Base-by-base conservation (phyloP, 2,888 invertebrate genomes). In the Melinaea menophilus region DNA sequence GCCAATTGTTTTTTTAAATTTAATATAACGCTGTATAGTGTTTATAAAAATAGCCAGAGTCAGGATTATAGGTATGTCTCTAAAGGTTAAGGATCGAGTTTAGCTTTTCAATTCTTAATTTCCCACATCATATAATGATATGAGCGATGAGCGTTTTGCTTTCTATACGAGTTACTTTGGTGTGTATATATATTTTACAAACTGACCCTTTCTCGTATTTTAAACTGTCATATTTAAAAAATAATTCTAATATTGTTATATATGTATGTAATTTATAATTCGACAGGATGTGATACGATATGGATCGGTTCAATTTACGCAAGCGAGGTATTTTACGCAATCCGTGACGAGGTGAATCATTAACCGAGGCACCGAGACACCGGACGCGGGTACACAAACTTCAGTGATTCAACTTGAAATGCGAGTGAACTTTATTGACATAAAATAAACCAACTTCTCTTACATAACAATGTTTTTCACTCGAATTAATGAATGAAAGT, bases 271-370 rank as follows among this genome's bases (percentile, higher is more conserved):
- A 62, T 54, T 62, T 9, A 47, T 46, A 12, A 72, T 67, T 73
- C 70, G 73, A 79, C 79, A 82, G 82, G 82, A 82, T 81, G 70
- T 84, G 81, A 84, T 74, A 82, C 80, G 82, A 78, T 75, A 62
- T 41, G 56, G 70, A 75, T 75, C 73, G 78, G 74, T 74, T 80
- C 77, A 72, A 75, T 81, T 83, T 81, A 81, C 79, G 81, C 81
- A 78, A 75, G 68, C 71, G 69, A 73, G 78, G 76, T 79, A 74
- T 75, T 80, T 83, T 81, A 69, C 60, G 64, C 58, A 70, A 64
- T 58, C 56, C 60, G 59, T 65, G 63, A 68, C 56, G 61, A 59
- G 63, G 64, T 72, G 65, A 71, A 63, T 72, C 71, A 73, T 68
- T 69, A 64, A 67, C 22, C 22, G 22, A 22, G 22, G 22, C 59